Evolutionary conservation across 1,140 invertebrate genomes (phyloP).

Genomic region (Hydropsyche tenuis): DNA sequence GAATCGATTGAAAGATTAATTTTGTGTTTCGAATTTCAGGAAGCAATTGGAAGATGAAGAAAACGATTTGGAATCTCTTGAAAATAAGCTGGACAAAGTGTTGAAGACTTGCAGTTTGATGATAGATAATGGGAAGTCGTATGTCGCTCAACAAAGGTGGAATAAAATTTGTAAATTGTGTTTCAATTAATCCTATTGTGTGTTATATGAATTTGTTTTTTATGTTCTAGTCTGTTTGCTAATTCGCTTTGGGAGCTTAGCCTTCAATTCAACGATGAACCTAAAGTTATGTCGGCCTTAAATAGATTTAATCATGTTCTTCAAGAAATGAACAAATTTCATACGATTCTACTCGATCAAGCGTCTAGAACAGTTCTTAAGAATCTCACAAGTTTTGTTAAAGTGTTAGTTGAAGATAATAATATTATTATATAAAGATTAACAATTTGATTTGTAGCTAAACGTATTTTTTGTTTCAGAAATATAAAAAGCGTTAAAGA

Average conservation of each 20-base stretch:
- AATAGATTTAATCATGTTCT: constrained; percentile 78
- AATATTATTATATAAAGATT: constrained; percentile 12
- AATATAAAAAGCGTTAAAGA: constrained; percentile 93
- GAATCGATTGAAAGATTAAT: constrained; percentile 29
- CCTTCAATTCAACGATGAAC: constrained; percentile 77
- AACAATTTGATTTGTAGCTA: background rate
- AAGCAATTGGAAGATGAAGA: constrained; percentile 84
- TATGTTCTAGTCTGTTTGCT: constrained; percentile 72
- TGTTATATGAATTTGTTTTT: constrained; percentile 42
- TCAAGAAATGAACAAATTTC: constrained; percentile 91
- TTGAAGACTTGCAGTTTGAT: constrained; percentile 83
- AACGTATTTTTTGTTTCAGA: constrained; percentile 60
- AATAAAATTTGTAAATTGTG: too few relatives aligned
- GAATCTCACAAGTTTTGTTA: constrained; percentile 87
- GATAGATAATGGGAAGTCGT: constrained; percentile 87
- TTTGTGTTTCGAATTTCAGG: constrained; percentile 59
- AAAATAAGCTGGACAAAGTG: constrained; percentile 88
- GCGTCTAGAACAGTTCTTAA: constrained; percentile 87
- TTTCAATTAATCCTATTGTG: background rate
- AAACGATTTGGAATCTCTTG: constrained; percentile 81
- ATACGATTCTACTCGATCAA: constrained; percentile 88
- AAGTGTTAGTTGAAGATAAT: constrained; percentile 69
- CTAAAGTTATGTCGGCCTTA: constrained; percentile 69
- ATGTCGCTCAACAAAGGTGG: constrained; percentile 85
- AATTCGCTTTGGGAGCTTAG: constrained; percentile 85